phyloP scores from a whole-genome alignment of 2,888 invertebrate genomes.

The Rhogogaster chlorosoma region DNA sequence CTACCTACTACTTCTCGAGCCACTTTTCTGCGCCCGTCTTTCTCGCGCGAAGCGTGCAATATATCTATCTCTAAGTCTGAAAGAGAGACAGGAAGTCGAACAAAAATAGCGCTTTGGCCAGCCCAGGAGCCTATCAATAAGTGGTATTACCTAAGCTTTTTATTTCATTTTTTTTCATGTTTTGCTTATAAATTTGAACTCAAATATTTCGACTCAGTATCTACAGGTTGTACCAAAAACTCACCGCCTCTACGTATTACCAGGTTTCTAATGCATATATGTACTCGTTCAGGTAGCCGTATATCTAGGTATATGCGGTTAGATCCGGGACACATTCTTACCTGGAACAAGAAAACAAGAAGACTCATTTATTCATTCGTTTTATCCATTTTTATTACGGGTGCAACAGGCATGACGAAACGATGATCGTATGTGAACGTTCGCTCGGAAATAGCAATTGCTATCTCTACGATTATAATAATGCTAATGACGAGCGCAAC shows the following conservation, averaged over 20 bases:
- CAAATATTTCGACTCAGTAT: not conserved
- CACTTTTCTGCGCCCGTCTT: constrained; percentile 43
- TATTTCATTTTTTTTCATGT: not conserved
- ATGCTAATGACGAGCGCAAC: not conserved
- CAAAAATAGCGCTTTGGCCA: constrained; percentile 35
- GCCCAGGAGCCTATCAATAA: constrained; percentile 19
- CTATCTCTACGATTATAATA: not conserved
- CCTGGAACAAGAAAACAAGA: constrained; percentile 67
- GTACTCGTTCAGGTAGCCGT: not conserved
- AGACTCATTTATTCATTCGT: not conserved
- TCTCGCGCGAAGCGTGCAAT: constrained; percentile 56
- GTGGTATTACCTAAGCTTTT: not conserved
- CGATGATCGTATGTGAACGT: not conserved
- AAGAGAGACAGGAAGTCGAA: constrained; percentile 42
- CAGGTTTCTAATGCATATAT: not conserved
- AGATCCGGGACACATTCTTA: constrained; percentile 61
- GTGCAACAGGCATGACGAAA: not conserved
- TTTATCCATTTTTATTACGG: not conserved
- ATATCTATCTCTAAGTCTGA: constrained; percentile 63
- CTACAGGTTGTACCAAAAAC: not conserved
- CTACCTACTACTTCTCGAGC: constrained; percentile 31
- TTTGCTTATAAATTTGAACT: not conserved
- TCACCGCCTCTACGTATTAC: not conserved
- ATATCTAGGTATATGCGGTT: not conserved
- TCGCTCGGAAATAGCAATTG: not conserved